Conservation (phyloP, 2,888 invertebrate genomes). For the Hybos culiciformis region DNA sequence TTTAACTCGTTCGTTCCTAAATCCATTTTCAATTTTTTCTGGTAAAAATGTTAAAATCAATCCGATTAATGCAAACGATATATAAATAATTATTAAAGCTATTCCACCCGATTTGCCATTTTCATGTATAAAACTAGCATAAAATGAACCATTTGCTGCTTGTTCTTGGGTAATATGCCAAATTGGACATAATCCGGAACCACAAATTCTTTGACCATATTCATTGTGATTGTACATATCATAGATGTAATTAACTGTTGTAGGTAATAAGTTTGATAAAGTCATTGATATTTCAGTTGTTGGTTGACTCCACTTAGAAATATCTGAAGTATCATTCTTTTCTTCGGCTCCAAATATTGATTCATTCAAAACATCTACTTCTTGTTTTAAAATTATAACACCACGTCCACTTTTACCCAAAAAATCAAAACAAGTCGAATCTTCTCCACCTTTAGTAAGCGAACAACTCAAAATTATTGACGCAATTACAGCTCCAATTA, state of each 20-base stretch:
- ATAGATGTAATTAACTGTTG: conserved; percentile 24
- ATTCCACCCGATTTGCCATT: conserved; percentile 23
- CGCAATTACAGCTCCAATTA: conserved; percentile 40
- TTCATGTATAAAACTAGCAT: conserved; percentile 25
- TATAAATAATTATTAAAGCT: conserved; percentile 28
- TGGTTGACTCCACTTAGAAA: not conserved
- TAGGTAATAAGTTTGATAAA: conserved; percentile 6
- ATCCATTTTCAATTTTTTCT: conserved; percentile 34
- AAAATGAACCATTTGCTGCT: conserved; percentile 20
- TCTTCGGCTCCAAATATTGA: not conserved
- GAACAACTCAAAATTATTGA: conserved; percentile 36
- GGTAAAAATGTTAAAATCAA: conserved; percentile 35
- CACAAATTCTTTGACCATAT: conserved; percentile 43
- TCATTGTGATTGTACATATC: conserved; percentile 41
- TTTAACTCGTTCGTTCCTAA: conserved; percentile 40
- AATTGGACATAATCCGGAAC: conserved; percentile 42
- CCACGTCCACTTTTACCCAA: not conserved
- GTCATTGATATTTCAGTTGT: conserved; percentile 12
- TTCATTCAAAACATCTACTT: not conserved
- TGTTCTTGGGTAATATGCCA: conserved; percentile 18
- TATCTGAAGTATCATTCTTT: too few relatives aligned
- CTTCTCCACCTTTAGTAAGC: not conserved
- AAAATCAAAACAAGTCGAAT: conserved; percentile 3
- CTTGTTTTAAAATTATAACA: not conserved
- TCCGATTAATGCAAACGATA: conserved; percentile 36